Percentiles rank a stretch among this genome's conserved stretches.
These are phyloP conservation scores for Clarias laeviceps DNA, from an alignment of 2,797 vertebrate genomes.

Conservation along the genomic window DNA sequence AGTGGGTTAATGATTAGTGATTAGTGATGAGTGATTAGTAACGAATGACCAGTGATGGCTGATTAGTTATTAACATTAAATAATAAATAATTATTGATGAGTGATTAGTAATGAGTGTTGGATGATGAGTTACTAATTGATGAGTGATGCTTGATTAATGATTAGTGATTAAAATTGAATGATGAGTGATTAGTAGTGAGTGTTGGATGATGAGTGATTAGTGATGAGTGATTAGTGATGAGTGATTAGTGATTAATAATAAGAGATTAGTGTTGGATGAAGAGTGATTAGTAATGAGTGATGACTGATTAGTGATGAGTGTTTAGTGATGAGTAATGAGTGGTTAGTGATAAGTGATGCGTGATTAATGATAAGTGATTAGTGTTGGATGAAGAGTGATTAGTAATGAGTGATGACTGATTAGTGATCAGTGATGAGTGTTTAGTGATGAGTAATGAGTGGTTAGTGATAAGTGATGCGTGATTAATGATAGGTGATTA, in stretches of 20 bases:
- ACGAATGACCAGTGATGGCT: not conserved
- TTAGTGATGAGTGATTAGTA: not conserved
- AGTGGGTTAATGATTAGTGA: not conserved
- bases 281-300: not conserved
- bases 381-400: not conserved
- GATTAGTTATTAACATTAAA: not conserved
- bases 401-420: too few species aligned
- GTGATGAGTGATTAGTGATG: not conserved
- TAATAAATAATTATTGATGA: too few species aligned
- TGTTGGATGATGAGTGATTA: not conserved
- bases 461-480: not conserved
- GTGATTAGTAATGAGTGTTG: too few species aligned
- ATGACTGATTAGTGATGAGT: not conserved
- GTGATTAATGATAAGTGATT: not conserved
- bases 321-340: not conserved
- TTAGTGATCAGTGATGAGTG: not conserved
- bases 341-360: not conserved
- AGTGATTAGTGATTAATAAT: not conserved
- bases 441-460: not conserved
- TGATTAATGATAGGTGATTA: not conserved
- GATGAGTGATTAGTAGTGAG: too few species aligned
- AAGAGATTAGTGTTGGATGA: not conserved
- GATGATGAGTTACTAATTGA: too few species aligned
- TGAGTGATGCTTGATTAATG: too few species aligned
- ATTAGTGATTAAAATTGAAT: too few species aligned